These are phyloP conservation scores for Perca flavescens DNA, from an alignment of 2,113 vertebrate species.

Conservation along the genomic window DNA sequence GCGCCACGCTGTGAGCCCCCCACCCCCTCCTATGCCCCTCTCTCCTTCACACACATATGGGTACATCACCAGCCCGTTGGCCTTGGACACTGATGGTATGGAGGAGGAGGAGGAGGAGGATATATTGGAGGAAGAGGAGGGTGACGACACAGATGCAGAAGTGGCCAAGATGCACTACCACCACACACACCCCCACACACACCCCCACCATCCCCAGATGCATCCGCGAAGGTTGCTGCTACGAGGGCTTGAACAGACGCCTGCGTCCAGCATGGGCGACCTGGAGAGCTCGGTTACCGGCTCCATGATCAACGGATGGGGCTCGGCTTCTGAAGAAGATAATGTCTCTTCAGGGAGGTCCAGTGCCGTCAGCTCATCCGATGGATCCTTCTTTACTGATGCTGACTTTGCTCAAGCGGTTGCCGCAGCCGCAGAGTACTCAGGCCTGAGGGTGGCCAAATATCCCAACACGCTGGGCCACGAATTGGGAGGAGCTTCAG, in stretches of 20 bases:
- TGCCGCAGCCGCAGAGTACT: conserved; percentile 94
- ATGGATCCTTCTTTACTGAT: conserved; percentile 99
- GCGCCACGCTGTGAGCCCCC: conserved; percentile 93
- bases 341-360: conserved; percentile 97
- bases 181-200: conserved; percentile 74
- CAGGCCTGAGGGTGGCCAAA: conserved; percentile 92
- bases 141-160: conserved; percentile 91
- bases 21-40: conserved; percentile 90
- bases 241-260: conserved; percentile 96
- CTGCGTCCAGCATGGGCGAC: conserved; percentile 96
- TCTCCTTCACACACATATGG: conserved; percentile 97
- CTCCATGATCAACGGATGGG: conserved; percentile 99
- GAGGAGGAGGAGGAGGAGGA: conserved; percentile 87
- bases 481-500: conserved; percentile 71
- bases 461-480: conserved; percentile 83
- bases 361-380: conserved; percentile 94
- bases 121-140: conserved; percentile 84
- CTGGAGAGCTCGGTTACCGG: conserved; percentile 97
- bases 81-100: conserved; percentile 94
- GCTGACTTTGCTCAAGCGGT: conserved; percentile 98
- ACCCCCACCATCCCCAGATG: conserved; percentile 78
- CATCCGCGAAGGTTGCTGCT: conserved; percentile 89
- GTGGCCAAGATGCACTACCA: conserved; percentile 92
- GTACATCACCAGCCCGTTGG: conserved; percentile 95
- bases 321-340: conserved; percentile 97